Evolutionary conservation across 1,140 invertebrate species (phyloP).

Genomic region (Calephelis virginiensis): DNA sequence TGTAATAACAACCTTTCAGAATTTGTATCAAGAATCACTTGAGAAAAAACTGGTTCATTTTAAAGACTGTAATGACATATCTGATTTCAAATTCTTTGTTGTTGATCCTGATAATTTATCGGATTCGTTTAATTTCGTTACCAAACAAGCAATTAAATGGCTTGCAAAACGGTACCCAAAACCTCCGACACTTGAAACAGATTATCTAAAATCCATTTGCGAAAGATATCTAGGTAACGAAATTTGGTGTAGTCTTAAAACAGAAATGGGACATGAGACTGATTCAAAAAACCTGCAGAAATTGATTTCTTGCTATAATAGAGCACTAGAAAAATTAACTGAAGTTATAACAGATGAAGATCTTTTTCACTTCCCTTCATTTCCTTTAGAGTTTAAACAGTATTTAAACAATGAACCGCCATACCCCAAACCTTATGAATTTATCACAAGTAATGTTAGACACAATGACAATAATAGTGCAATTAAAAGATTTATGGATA

Average conservation of each 20-base stretch:
- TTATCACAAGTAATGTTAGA: conserved; percentile 60
- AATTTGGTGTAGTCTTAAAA: conserved; percentile 81
- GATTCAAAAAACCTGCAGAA: conserved; percentile 76
- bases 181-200: conserved; percentile 79
- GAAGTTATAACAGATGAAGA: conserved; percentile 80
- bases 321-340: conserved; percentile 81
- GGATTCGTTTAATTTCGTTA: conserved; percentile 49
- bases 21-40: conserved; percentile 32
- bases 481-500: conserved; percentile 59
- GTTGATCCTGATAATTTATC: conserved; percentile 48
- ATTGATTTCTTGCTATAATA: conserved; percentile 82
- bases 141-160: conserved; percentile 80
- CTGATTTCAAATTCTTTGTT: conserved; percentile 58
- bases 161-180: conserved; percentile 78
- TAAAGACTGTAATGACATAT: conserved; percentile 54
- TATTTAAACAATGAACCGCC: conserved; percentile 55
- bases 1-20: conserved; percentile 47
- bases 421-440: conserved; percentile 74
- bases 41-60: conserved; percentile 40
- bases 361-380: conserved; percentile 64
- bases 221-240: conserved; percentile 81
- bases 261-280: conserved; percentile 72
- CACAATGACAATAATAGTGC: conserved; percentile 50
- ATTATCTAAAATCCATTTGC: conserved; percentile 79
- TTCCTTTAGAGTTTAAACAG: conserved; percentile 66